Evolutionary conservation across 2,888 invertebrate species (phyloP), one percentile per base, ranked within the genome.

Genomic region (Cosmia trapezina): DNA sequence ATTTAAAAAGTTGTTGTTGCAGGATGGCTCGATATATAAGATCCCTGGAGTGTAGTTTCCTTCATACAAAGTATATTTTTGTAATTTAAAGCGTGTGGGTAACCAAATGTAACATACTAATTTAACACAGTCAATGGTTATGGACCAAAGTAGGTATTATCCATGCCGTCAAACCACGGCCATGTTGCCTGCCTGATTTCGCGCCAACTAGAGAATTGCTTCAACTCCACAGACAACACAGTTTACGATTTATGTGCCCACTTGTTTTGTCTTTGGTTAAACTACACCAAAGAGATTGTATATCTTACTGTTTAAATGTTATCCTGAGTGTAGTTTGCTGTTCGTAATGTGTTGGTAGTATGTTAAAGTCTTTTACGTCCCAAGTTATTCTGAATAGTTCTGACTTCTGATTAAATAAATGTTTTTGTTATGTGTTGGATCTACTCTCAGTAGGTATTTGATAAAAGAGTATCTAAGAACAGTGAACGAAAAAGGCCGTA

Each of bases 231-330:
- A 82, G 78, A 74, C 85, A 74, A 77, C 72, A 79, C 75, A 79
- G 66, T 81, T 81, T 67, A 73, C 74, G 80, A 86, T 86, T 87
- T 87, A 86, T 81, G 86, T 57, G 60, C 74, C 83, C 83, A 86
- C 85, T 85, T 85, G 85, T 85, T 86, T 85, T 85, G 85, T 85
- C 87, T 85, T 76, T 80, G 85, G 87, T 85, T 85, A 77, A 86
- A 85, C 82, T 86, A 86, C 82, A 86, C 82, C 86, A 80, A 86
- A 69, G 86, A 86, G 86, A 80, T 80, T 80, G 80, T 86, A 86
- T 85, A 85, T 86, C 84, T 84, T 80, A n/a, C 68, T 57, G 70
- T 71, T 61, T 84, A 81, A 85, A 86, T 82, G 84, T 86, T 86
- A 84, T 82, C 84, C 75, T 63, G 84, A 85, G 84, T 68, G 79